Base-by-base conservation (phyloP, 2,113 vertebrate genomes). In the Balaeniceps rex region DNA sequence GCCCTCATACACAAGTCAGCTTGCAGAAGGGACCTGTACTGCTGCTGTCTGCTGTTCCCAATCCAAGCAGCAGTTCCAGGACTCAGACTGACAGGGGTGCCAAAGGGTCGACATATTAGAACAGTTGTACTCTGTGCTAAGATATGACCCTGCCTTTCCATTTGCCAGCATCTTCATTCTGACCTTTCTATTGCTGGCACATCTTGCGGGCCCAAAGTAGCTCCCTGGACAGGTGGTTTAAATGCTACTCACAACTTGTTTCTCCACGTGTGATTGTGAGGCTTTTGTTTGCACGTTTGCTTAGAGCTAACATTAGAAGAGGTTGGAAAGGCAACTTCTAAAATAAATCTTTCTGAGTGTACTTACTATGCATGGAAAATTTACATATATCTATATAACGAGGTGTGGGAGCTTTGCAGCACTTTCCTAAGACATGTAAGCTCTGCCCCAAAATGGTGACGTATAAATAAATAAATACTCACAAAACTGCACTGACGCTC, bases 111-210 rank as follows among this genome's bases (percentile, higher is more conserved):
- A 44, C 40, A 21, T 78, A 64, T 47, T 75, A 83, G 70, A 83
- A 63, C 70, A 87, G 79, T 63, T 69, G 60, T 88, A 84, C 26
- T 77, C 58, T 54, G 38, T 77, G 79, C 40, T 94, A 72, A 87
- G 77, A 97, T 72, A 77, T 40, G 47, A 74, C 52, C 31, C 61
- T 54, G n/a, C 4, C 15, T 83, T 81, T 91, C 64, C 25, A 4
- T 60, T 93, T 76, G 63, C 19, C 71, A 64, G 46, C 49, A 66
- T 85, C 81, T 92, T 96, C 85, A 54, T 75, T 88, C 87, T 92
- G 95, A 96, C 79, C 72, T 97, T 98, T 95, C 78, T 40, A 34
- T 47, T 91, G 70, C 76, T 96, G 90, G 91, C 84, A 89, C 88
- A 78, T 87, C 63, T 87, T 10, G 3, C 2, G 21, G 42, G 76